Evolutionary conservation across 2,888 invertebrate genomes (phyloP).

Genomic region (Dasypogon diadema): DNA sequence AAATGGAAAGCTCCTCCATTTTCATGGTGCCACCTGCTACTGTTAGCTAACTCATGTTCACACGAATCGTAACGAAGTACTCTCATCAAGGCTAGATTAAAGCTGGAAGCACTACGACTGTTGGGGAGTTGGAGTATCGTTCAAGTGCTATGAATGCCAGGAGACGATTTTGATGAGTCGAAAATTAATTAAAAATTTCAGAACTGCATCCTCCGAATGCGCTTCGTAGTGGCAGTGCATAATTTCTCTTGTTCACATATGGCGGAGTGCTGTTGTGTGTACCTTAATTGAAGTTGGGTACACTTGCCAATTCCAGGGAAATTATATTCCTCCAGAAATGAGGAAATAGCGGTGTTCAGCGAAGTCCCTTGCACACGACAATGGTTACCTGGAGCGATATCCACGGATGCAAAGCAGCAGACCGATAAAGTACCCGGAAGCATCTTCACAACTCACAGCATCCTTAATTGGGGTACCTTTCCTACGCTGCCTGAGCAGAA

Average conservation of each 20-base stretch:
- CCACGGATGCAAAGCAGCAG: neutral
- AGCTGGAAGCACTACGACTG: neutral
- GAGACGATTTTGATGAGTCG: neutral
- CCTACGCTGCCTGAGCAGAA: constrained; percentile 7
- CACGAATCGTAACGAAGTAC: neutral
- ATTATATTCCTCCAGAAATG: constrained; percentile 1
- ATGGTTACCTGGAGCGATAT: neutral
- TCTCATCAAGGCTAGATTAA: neutral
- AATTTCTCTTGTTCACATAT: neutral
- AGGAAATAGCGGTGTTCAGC: neutral
- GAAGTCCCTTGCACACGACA: neutral
- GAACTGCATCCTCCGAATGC: neutral
- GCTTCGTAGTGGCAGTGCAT: neutral
- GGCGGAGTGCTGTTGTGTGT: neutral
- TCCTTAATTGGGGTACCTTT: constrained; percentile 3
- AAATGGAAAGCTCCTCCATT: neutral
- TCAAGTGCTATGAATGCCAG: neutral
- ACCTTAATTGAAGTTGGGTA: neutral
- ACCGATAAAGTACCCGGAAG: constrained; percentile 1
- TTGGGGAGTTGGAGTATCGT: neutral
- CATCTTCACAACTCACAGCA: neutral
- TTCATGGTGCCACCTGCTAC: neutral
- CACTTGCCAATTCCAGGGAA: neutral
- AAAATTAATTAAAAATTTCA: constrained; percentile 10
- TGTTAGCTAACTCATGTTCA: neutral